phyloP scores from a whole-genome alignment of 2,797 vertebrate species.

The Mallotus villosus region DNA sequence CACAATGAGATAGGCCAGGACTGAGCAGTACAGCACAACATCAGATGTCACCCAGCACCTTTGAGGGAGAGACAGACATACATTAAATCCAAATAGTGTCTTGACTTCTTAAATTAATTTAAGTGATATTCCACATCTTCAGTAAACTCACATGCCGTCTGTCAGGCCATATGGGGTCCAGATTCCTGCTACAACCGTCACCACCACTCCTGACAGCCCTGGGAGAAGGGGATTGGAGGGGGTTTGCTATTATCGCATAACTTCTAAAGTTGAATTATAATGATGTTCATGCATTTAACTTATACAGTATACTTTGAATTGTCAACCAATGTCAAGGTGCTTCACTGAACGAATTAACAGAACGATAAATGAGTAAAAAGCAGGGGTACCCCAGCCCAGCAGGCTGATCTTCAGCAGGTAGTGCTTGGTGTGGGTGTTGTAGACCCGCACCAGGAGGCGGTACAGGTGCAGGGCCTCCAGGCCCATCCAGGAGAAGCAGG shows the following conservation, averaged over 20 bases:
- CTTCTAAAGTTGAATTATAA: too few species aligned
- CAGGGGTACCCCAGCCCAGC: conserved; percentile 60
- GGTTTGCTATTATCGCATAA: too few species aligned
- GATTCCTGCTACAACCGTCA: conserved; percentile 1
- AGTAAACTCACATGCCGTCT: conserved; percentile 9
- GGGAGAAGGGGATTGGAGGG: background rate
- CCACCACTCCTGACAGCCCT: conserved; percentile 15
- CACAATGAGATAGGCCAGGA: conserved; percentile 71
- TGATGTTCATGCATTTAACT: too few species aligned
- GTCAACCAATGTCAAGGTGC: too few species aligned
- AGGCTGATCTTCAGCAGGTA: conserved; percentile 63
- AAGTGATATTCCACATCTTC: background rate
- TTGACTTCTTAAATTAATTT: background rate
- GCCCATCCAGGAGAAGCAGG: conserved; percentile 60
- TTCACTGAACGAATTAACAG: too few species aligned
- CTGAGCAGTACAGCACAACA: conserved; percentile 55
- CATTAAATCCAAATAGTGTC: background rate
- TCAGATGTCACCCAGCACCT: conserved; percentile 15
- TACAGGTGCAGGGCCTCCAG: conserved; percentile 66
- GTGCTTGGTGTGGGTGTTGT: conserved; percentile 54
- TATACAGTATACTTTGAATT: too few species aligned
- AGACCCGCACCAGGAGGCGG: conserved; percentile 59
- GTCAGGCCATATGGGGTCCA: conserved; percentile 1
- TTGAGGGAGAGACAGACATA: background rate
- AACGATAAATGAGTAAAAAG: too few species aligned